phyloP scores from a whole-genome alignment of 2,797 vertebrate species.

The Cetoscarus ocellatus region DNA sequence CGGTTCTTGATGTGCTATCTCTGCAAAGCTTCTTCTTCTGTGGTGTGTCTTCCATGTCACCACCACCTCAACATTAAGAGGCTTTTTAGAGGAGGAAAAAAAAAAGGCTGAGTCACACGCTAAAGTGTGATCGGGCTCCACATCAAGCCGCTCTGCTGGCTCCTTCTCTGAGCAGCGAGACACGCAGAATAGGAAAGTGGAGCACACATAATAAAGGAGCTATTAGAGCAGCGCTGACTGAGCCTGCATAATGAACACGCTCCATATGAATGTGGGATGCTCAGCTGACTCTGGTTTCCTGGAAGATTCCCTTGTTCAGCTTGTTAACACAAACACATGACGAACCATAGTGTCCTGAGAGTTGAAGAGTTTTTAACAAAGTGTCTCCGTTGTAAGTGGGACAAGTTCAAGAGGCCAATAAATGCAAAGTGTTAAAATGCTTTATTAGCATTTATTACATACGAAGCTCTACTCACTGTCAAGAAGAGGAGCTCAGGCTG shows the following conservation, averaged over 20 bases:
- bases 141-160: neutral
- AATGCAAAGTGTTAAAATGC: too few species aligned
- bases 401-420: neutral
- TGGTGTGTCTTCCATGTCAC: slow-evolving; percentile 11
- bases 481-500: too few species aligned
- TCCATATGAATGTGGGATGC: slow-evolving; percentile 30
- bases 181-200: slow-evolving; percentile 18
- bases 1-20: slow-evolving; percentile 30
- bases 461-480: neutral
- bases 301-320: slow-evolving; percentile 44
- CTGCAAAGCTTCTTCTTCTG: slow-evolving; percentile 26
- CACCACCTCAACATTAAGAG: neutral
- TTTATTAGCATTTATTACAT: too few species aligned
- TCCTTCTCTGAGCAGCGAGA: neutral
- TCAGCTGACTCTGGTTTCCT: slow-evolving; percentile 41
- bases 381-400: slow-evolving; percentile 26
- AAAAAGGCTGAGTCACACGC: slow-evolving; percentile 27
- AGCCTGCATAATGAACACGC: slow-evolving; percentile 43
- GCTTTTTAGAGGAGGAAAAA: neutral
- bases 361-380: slow-evolving; percentile 29
- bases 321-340: slow-evolving; percentile 37
- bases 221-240: slow-evolving; percentile 30
- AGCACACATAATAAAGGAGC: slow-evolving; percentile 31
- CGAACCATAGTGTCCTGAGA: slow-evolving; percentile 31
- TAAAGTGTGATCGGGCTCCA: neutral